A percentile compares a stretch with the other conserved stretches of the same genome.
Evolutionary conservation across 2,888 invertebrate genomes (phyloP).

Genomic region (Ophion slaviceki): DNA sequence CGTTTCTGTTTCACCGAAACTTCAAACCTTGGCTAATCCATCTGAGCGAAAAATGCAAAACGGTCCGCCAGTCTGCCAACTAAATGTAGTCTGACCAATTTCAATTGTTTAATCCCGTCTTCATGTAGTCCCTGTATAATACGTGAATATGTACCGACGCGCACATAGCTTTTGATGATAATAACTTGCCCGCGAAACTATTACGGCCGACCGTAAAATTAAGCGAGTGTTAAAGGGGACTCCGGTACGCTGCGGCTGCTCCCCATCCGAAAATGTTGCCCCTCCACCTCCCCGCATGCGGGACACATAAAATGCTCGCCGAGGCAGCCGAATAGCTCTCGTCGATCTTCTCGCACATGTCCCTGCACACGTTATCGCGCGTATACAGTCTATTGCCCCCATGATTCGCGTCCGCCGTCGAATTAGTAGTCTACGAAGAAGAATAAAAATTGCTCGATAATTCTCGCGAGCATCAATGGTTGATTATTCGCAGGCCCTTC

Average conservation of each 20-base stretch:
- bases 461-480: too few relatives aligned
- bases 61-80: too few relatives aligned
- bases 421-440: neutral
- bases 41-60: too few relatives aligned
- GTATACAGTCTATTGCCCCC: neutral
- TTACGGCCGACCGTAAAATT: constrained; percentile 79
- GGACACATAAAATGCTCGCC: constrained; percentile 14
- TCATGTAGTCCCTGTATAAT: neutral
- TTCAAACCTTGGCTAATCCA: too few relatives aligned
- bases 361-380: neutral
- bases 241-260: constrained; percentile 28
- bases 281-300: neutral
- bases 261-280: constrained; percentile 48
- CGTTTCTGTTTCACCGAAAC: too few relatives aligned
- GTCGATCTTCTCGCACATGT: neutral
- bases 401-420: neutral
- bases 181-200: constrained; percentile 78
- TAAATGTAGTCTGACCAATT: too few relatives aligned
- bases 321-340: neutral
- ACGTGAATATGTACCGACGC: neutral
- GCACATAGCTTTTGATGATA: constrained; percentile 72
- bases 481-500: too few relatives aligned
- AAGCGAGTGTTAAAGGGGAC: constrained; percentile 71
- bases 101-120: neutral
- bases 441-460: too few relatives aligned